Conservation (phyloP, 2,113 vertebrate species). For the Pristiophorus japonicus region DNA sequence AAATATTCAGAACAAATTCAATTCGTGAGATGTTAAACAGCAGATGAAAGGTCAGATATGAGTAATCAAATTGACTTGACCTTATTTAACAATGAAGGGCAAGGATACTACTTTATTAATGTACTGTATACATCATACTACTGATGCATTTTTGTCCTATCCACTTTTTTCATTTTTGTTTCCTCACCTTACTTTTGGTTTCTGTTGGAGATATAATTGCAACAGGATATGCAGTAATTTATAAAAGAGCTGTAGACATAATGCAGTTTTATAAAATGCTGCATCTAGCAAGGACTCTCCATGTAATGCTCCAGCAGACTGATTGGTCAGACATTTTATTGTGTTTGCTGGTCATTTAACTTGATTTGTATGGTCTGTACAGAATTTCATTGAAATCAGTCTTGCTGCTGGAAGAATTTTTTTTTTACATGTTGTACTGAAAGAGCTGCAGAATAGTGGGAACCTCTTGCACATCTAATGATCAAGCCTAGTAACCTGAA, state of each 20-base stretch:
- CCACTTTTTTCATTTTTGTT: not conserved
- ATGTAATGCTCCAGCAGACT: not conserved
- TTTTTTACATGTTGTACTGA: not conserved
- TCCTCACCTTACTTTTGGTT: not conserved
- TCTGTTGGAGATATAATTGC: no score
- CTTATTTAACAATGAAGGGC: not conserved
- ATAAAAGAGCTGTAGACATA: not conserved
- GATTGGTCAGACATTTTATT: not conserved
- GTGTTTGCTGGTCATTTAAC: not conserved
- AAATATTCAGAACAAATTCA: not conserved
- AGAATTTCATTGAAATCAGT: not conserved
- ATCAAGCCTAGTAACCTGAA: not conserved
- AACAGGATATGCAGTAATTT: not conserved
- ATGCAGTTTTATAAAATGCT: not conserved
- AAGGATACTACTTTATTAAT: not conserved
- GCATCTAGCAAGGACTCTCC: not conserved
- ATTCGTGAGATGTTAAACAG: not conserved
- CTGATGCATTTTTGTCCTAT: not conserved
- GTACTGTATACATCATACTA: not conserved
- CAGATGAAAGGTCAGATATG: conserved; percentile 13
- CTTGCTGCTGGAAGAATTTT: not conserved
- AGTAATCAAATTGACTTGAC: not conserved
- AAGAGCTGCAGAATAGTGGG: not conserved
- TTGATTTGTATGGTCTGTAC: not conserved
- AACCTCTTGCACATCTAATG: not conserved